Conservation (phyloP, 1,140 invertebrate species). For the Daktulosphaira vitifoliae region DNA sequence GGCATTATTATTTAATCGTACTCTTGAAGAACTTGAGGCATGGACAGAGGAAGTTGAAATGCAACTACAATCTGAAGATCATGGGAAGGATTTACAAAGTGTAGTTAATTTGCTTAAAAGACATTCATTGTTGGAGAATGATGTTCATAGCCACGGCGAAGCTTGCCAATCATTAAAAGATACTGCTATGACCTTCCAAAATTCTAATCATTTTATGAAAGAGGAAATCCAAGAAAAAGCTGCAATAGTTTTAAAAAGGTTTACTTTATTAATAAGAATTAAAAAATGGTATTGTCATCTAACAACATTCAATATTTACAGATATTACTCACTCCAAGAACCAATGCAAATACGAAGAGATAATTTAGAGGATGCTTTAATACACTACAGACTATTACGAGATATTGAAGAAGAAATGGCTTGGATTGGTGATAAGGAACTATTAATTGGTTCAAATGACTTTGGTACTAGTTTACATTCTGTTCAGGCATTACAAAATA, state of each 20-base stretch:
- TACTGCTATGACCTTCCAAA: conserved; percentile 61
- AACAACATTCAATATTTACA: conserved; percentile 37
- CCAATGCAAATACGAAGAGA: conserved; percentile 82
- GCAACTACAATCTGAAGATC: conserved; percentile 71
- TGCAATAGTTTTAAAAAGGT: conserved; percentile 57
- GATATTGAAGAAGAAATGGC: conserved; percentile 79
- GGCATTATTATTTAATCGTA: conserved; percentile 72
- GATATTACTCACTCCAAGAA: conserved; percentile 75
- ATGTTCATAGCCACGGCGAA: conserved; percentile 68
- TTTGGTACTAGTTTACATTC: conserved; percentile 70
- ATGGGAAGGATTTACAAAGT: conserved; percentile 74
- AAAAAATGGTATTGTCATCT: not conserved
- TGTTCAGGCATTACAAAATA: conserved; percentile 95
- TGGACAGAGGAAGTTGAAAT: conserved; percentile 85
- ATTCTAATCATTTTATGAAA: conserved; percentile 71
- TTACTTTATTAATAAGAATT: conserved; percentile 8
- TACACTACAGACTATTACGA: conserved; percentile 73
- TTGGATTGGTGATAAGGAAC: conserved; percentile 79
- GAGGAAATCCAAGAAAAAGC: conserved; percentile 71
- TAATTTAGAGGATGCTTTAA: conserved; percentile 76
- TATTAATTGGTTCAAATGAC: conserved; percentile 68
- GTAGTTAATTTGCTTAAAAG: conserved; percentile 75
- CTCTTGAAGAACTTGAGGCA: conserved; percentile 76
- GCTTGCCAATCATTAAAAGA: conserved; percentile 68
- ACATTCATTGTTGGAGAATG: conserved; percentile 73